Evolutionary conservation across 2,113 vertebrate species (phyloP), one percentile per base, ranked within the genome.

Genomic region (Periophthalmodon schlosseri): DNA sequence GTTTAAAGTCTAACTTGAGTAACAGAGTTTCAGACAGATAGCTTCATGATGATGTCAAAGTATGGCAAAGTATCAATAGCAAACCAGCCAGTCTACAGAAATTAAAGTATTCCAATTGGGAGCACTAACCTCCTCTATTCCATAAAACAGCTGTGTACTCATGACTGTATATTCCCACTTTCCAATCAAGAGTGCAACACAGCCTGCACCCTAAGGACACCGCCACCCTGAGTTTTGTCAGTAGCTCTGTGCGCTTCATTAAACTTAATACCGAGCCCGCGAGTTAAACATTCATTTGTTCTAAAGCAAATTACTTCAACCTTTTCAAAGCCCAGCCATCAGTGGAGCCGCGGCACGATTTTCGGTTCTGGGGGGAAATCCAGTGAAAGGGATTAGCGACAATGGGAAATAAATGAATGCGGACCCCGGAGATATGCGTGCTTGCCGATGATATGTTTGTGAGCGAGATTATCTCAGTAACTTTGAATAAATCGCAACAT

Each of bases 281-380:
- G n/a, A 23, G 23, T 54, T 76, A 57, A 39, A 56, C 75, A 70
- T 71, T 5, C 23, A 28, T 68, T 78, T 68, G 14, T 70, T 71
- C 61, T 73, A 2, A 49, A 70, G 67, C 72, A 77, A 86, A 76
- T 72, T 1, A 72, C 4, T 56, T 50, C 6, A 75, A 81, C 66
- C 76, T 58, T 36, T 33, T 36, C 64, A 69, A 72, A 70, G 76
- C 49, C 39, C 2, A 47, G 21, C 23, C 47, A 70, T 81, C 72
- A 78, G 54, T 63, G 69, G 18, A 76, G 52, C 68, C 23, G 7
- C 68, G 44, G 54, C 69, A n/a, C 46, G 46, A 47, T 24, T 68
- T 21, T 66, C 28, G 24, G 28, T 63, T 63, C 85, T 81, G 81
- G 34, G 1, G 83, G 82, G 89, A 82, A 68, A 86, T 83, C 73